phyloP scores from a whole-genome alignment of 2,797 vertebrate genomes.

The Labeo calbasu region DNA sequence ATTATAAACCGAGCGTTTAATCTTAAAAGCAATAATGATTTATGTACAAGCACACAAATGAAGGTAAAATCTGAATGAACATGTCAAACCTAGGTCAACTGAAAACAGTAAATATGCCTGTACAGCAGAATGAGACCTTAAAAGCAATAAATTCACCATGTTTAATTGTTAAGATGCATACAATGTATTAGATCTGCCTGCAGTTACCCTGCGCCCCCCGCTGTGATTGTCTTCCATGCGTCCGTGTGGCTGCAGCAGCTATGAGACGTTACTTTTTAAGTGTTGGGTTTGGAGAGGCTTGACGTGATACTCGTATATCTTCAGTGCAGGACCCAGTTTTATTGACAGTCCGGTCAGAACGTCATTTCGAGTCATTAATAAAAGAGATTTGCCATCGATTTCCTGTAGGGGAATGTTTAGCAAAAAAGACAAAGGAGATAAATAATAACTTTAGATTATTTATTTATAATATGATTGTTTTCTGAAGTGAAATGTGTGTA shows the following conservation, averaged over 20 bases:
- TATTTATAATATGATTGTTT: background rate
- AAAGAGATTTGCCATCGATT: constrained; percentile 97
- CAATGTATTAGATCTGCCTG: constrained; percentile 60
- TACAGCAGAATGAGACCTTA: constrained; percentile 50
- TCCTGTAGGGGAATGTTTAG: constrained; percentile 78
- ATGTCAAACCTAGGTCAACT: constrained; percentile 60
- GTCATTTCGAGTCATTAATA: constrained; percentile 98
- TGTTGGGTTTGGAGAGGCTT: constrained; percentile 97
- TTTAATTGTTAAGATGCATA: constrained; percentile 66
- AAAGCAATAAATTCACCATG: constrained; percentile 55
- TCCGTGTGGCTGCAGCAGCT: constrained; percentile 65
- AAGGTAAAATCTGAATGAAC: constrained; percentile 65
- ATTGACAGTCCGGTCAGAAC: constrained; percentile 97
- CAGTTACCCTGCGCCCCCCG: constrained; percentile 67
- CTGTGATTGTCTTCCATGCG: constrained; percentile 63
- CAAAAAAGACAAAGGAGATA: background rate
- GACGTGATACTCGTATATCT: constrained; percentile 98
- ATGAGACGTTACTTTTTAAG: constrained; percentile 90
- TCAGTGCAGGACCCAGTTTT: constrained; percentile 96
- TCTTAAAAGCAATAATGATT: constrained; percentile 55
- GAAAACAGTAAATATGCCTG: constrained; percentile 56
- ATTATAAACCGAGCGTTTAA: constrained; percentile 50
- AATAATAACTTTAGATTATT: background rate
- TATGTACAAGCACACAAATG: constrained; percentile 54
- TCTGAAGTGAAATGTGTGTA: background rate